Percentiles rank a stretch among this genome's conserved stretches.
These are phyloP conservation scores for Bombus difficillimus DNA, from an alignment of 1,140 invertebrate species.

Conservation along the genomic window DNA sequence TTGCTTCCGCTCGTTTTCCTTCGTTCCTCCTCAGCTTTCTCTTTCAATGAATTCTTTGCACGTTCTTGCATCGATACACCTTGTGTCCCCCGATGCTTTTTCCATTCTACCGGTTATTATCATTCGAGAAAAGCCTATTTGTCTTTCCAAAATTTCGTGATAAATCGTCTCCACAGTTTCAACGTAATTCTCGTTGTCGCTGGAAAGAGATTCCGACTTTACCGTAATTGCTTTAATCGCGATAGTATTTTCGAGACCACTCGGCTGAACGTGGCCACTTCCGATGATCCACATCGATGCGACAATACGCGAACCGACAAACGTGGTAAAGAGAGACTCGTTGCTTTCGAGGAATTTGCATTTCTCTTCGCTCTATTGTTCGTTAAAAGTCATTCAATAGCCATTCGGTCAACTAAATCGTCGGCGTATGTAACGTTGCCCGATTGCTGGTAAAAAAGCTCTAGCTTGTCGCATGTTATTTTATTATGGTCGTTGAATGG, in stretches of 20 bases:
- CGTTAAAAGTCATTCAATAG: constrained; percentile 66
- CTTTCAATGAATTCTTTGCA: too few relatives aligned
- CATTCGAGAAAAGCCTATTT: background rate
- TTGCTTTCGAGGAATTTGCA: constrained; percentile 30
- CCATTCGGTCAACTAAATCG: constrained; percentile 59
- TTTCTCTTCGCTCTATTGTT: constrained; percentile 45
- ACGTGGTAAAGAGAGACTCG: background rate
- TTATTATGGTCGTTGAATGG: constrained; percentile 66
- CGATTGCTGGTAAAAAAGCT: constrained; percentile 27
- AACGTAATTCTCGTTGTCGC: too few relatives aligned
- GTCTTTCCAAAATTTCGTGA: background rate
- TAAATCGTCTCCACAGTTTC: too few relatives aligned
- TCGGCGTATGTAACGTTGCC: constrained; percentile 34
- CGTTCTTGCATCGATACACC: background rate
- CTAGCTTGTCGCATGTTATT: constrained; percentile 55
- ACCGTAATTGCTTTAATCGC: background rate
- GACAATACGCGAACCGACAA: background rate
- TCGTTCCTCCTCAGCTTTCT: background rate
- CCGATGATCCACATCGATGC: background rate
- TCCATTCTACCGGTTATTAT: background rate
- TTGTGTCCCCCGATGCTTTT: background rate
- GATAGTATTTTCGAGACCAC: background rate
- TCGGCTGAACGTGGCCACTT: background rate
- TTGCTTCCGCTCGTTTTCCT: background rate
- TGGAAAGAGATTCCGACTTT: too few relatives aligned